These are phyloP conservation scores for Cryptocheilus praepositus DNA, from an alignment of 2,888 invertebrate genomes.

Conservation along the genomic window DNA sequence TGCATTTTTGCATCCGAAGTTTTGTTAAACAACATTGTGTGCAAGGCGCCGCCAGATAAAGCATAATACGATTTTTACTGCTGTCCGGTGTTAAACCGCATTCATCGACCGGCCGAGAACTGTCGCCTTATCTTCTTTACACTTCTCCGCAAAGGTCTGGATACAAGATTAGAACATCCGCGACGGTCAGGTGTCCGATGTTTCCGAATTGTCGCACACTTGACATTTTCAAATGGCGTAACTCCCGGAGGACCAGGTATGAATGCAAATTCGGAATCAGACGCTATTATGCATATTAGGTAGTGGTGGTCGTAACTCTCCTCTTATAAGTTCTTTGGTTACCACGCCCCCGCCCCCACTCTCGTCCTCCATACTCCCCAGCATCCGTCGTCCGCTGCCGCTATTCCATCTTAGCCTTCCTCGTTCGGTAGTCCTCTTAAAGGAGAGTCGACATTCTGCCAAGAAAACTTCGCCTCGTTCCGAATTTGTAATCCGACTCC, in stretches of 20 bases:
- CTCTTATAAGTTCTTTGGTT: constrained; percentile 59
- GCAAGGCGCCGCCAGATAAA: too few relatives aligned
- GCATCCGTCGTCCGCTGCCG: not conserved
- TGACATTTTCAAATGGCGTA: constrained; percentile 17
- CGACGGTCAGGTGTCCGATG: not conserved
- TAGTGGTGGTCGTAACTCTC: constrained; percentile 52
- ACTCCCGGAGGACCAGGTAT: constrained; percentile 39
- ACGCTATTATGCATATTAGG: constrained; percentile 65
- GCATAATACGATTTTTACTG: too few relatives aligned
- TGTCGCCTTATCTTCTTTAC: too few relatives aligned
- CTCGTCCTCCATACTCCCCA: constrained; percentile 7
- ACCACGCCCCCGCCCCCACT: constrained; percentile 29
- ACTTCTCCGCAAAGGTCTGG: too few relatives aligned
- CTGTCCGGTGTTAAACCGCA: too few relatives aligned
- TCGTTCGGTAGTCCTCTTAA: constrained; percentile 35
- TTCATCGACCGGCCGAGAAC: too few relatives aligned
- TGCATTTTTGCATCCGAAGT: too few relatives aligned
- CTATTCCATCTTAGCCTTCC: constrained; percentile 1
- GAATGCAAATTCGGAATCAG: constrained; percentile 64
- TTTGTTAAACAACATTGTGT: too few relatives aligned
- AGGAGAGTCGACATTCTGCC: constrained; percentile 44
- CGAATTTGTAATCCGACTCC: constrained; percentile 66
- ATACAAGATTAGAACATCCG: too few relatives aligned
- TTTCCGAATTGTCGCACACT: constrained; percentile 5
- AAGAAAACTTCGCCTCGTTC: constrained; percentile 60